Evolutionary conservation across 2,113 vertebrate species (phyloP).

Genomic region (Arvicanthis niloticus): DNA sequence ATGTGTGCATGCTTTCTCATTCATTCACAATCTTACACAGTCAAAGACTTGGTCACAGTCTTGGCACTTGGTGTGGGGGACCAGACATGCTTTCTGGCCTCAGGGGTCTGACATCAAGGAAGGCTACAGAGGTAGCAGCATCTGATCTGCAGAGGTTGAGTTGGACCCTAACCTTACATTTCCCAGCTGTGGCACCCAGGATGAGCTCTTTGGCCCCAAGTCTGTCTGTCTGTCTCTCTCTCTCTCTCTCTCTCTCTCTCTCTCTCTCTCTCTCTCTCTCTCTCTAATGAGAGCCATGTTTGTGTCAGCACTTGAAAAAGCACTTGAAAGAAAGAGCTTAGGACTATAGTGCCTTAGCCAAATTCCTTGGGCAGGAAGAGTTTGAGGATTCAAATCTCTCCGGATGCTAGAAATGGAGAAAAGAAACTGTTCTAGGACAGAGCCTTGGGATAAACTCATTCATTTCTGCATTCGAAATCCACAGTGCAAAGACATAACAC

Average conservation of each 20-base stretch:
- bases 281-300: neutral
- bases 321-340: neutral
- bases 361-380: neutral
- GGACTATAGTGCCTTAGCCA: neutral
- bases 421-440: neutral
- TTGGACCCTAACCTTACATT: neutral
- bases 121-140: neutral
- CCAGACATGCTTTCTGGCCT: neutral
- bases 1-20: fast-evolving
- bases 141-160: neutral
- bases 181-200: too few relatives aligned
- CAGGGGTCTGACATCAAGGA: neutral
- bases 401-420: neutral
- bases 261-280: neutral
- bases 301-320: neutral
- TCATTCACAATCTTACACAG: too few relatives aligned
- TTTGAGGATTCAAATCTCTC: neutral
- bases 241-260: neutral
- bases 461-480: neutral
- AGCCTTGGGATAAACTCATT: neutral
- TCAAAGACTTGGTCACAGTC: neutral
- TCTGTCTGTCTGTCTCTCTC: neutral
- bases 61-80: neutral
- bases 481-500: neutral
- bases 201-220: neutral